These are phyloP conservation scores for Eleginops maclovinus DNA, from an alignment of 2,113 vertebrate species.

Conservation along the genomic window DNA sequence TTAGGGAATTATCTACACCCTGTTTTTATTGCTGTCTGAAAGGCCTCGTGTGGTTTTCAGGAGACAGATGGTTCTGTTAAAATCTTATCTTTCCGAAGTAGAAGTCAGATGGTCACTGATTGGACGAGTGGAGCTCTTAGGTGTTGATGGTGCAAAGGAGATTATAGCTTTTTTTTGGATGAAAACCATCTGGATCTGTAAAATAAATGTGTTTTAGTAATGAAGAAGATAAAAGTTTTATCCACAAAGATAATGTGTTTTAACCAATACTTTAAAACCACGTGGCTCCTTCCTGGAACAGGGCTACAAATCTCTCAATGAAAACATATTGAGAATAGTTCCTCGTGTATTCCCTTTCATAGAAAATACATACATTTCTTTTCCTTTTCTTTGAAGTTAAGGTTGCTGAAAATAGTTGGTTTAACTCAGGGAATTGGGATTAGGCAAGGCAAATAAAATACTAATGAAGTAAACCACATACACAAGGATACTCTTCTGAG, in stretches of 20 bases:
- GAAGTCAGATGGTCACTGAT: slow-evolving; percentile 20
- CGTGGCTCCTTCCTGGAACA: slow-evolving; percentile 9
- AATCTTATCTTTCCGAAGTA: slow-evolving; percentile 55
- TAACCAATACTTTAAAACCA: slow-evolving; percentile 5
- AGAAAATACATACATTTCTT: not conserved
- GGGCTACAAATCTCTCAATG: not conserved
- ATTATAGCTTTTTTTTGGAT: slow-evolving; percentile 3
- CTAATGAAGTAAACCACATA: too few relatives aligned
- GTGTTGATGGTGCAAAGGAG: slow-evolving; percentile 16
- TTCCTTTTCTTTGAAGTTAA: not conserved
- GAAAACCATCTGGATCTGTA: slow-evolving; percentile 1
- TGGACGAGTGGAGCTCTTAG: not conserved
- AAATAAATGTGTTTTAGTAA: not conserved
- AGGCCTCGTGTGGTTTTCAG: slow-evolving; percentile 31
- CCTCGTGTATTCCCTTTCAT: not conserved
- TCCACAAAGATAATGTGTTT: slow-evolving; percentile 22
- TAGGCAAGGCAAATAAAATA: not conserved
- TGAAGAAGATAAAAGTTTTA: not conserved
- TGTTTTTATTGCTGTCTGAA: slow-evolving; percentile 58
- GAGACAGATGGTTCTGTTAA: slow-evolving; percentile 27
- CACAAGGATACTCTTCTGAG: not conserved
- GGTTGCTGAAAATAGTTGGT: not conserved
- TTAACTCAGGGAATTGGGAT: not conserved
- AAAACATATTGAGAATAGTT: slow-evolving; percentile 1
- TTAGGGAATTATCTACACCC: slow-evolving; percentile 41